phyloP scores from a whole-genome alignment of 2,888 invertebrate genomes.

The Stratiomys singularior region DNA sequence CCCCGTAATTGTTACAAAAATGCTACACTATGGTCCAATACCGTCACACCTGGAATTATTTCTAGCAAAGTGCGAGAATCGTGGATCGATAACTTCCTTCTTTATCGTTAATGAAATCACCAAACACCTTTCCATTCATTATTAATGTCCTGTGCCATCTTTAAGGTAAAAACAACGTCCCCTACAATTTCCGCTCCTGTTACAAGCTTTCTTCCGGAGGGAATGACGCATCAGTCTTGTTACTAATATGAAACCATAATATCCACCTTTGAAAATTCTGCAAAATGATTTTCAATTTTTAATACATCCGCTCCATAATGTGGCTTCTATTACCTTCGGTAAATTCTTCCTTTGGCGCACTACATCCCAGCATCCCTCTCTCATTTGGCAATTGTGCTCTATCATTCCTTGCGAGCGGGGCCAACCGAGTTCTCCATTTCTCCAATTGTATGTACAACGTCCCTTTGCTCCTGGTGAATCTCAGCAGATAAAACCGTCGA shows the following conservation, averaged over 20 bases:
- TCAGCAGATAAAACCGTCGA: conserved; percentile 36
- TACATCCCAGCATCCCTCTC: neutral
- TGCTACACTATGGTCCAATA: no score
- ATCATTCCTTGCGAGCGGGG: neutral
- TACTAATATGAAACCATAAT: conserved; percentile 11
- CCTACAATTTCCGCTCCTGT: neutral
- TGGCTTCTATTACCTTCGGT: neutral
- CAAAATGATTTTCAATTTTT: conserved; percentile 26
- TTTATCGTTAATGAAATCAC: no score
- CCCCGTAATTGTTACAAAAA: no score
- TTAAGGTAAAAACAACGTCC: neutral
- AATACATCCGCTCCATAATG: conserved; percentile 21
- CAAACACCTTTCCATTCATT: no score
- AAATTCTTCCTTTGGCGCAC: neutral
- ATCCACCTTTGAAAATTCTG: neutral
- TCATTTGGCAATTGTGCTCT: neutral
- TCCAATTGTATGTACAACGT: neutral
- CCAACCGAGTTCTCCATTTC: neutral
- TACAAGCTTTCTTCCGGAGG: neutral
- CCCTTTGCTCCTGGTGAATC: conserved; percentile 7
- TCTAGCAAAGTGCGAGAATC: no score
- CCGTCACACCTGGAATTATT: no score
- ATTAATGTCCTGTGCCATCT: neutral
- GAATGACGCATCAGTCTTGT: neutral
- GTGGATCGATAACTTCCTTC: no score